Evolutionary conservation across 2,797 vertebrate genomes (phyloP).

Genomic region (Sparidentex hasta): DNA sequence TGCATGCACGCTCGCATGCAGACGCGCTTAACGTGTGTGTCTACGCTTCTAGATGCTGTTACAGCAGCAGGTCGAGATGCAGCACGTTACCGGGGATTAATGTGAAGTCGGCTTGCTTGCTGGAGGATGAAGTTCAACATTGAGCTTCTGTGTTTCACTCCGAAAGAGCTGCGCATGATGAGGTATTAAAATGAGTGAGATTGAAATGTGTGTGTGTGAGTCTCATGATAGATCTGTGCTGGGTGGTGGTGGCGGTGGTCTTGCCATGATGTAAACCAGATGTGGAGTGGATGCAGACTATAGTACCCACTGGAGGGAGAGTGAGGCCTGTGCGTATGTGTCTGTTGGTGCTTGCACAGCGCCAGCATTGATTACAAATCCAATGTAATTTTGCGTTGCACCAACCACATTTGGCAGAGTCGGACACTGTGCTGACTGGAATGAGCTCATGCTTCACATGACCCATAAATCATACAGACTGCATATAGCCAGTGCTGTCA

Average conservation of each 20-base stretch:
- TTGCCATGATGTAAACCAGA: constrained; percentile 83
- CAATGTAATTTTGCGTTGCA: constrained; percentile 75
- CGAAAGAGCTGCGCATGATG: constrained; percentile 51
- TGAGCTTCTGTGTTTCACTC: constrained; percentile 70
- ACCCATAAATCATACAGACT: constrained; percentile 71
- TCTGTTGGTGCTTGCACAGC: constrained; percentile 48
- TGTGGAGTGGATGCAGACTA: constrained; percentile 77
- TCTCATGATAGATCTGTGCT: constrained; percentile 59
- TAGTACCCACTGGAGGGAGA: constrained; percentile 72
- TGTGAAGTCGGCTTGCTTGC: constrained; percentile 44
- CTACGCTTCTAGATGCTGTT: constrained; percentile 6
- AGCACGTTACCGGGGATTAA: constrained; percentile 32
- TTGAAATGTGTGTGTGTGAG: constrained; percentile 39
- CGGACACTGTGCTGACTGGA: constrained; percentile 46
- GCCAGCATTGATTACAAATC: constrained; percentile 78
- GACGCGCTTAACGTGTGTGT: constrained; percentile 36
- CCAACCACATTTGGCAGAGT: constrained; percentile 74
- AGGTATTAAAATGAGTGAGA: constrained; percentile 67
- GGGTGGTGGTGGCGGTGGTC: constrained; percentile 77
- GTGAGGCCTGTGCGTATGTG: constrained; percentile 55
- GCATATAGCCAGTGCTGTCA: constrained; percentile 50
- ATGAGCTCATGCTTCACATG: constrained; percentile 76
- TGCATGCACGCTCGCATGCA: constrained; percentile 62
- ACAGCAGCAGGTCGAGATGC: constrained; percentile 32
- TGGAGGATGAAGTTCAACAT: constrained; percentile 65